Evolutionary conservation across 2,888 invertebrate genomes (phyloP).

Genomic region (Odontomyia ornata): DNA sequence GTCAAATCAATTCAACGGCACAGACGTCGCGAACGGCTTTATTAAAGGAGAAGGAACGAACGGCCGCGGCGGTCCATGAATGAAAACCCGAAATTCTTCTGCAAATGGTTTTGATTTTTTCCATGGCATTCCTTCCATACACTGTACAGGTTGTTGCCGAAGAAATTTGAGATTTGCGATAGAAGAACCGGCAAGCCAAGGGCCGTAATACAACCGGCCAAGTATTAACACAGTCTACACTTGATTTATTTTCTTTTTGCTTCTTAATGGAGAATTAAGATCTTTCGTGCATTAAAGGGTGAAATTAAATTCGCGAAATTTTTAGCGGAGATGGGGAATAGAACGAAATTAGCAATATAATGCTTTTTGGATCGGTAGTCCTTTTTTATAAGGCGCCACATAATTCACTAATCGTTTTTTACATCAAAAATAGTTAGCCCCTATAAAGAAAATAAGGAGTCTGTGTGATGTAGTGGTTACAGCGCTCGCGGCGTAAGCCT

Average conservation of each 20-base stretch:
- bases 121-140: constrained; percentile 6
- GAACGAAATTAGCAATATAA: too few relatives aligned
- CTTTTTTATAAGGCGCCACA: too few relatives aligned
- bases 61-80: neutral
- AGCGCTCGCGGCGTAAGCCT: too few relatives aligned
- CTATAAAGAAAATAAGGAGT: too few relatives aligned
- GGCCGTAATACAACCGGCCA: too few relatives aligned
- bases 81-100: constrained; percentile 21
- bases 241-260: neutral
- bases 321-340: neutral
- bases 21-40: constrained; percentile 14
- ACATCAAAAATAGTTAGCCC: too few relatives aligned
- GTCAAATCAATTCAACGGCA: constrained; percentile 31
- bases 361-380: too few relatives aligned
- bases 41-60: constrained; percentile 18
- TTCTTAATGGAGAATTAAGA: neutral
- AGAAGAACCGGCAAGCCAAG: constrained; percentile 4
- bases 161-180: constrained; percentile 27
- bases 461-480: too few relatives aligned
- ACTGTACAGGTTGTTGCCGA: constrained; percentile 12
- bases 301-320: neutral
- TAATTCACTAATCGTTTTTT: too few relatives aligned
- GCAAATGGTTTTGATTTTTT: constrained; percentile 17
- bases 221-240: neutral
- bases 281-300: constrained; percentile 1